Percentiles rank a stretch among this genome's conserved stretches.
phyloP scores from a whole-genome alignment of 1,140 invertebrate species.

The Matsumurasca onukii region DNA sequence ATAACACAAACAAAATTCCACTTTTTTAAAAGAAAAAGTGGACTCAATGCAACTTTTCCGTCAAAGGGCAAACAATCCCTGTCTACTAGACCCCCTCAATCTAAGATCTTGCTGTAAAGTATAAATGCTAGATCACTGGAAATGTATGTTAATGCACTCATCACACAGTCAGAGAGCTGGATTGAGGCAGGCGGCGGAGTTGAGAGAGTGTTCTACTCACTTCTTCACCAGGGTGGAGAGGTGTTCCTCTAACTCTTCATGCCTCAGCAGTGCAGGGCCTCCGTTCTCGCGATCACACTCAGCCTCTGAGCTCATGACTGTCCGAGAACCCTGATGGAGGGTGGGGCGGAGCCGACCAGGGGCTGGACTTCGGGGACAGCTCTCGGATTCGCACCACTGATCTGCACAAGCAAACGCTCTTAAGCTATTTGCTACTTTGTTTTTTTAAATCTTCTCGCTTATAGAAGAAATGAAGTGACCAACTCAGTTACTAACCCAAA shows the following conservation, averaged over 20 bases:
- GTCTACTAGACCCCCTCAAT: background rate
- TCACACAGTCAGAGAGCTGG: too few species aligned
- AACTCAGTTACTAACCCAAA: too few species aligned
- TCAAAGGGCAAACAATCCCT: background rate
- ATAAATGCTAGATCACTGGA: background rate
- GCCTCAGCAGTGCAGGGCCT: constrained; percentile 27
- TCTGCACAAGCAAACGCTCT: too few species aligned
- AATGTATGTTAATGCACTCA: background rate
- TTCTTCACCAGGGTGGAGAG: constrained; percentile 37
- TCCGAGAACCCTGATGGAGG: constrained; percentile 43
- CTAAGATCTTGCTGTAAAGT: background rate
- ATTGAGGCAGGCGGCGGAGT: background rate
- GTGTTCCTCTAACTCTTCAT: constrained; percentile 39
- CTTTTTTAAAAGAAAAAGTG: background rate
- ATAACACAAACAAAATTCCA: too few species aligned
- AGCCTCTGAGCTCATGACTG: constrained; percentile 39
- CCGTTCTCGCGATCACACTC: constrained; percentile 35
- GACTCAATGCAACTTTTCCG: background rate
- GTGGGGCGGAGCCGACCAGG: too few species aligned
- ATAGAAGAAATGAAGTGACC: too few species aligned
- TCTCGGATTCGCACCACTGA: constrained; percentile 15
- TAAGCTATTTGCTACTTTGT: too few species aligned
- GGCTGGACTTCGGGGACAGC: too few species aligned
- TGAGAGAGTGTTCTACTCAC: constrained; percentile 17
- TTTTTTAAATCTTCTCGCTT: too few species aligned